Evolutionary conservation across 2,888 invertebrate species (phyloP).

Genomic region (Ypsolopha sequella): DNA sequence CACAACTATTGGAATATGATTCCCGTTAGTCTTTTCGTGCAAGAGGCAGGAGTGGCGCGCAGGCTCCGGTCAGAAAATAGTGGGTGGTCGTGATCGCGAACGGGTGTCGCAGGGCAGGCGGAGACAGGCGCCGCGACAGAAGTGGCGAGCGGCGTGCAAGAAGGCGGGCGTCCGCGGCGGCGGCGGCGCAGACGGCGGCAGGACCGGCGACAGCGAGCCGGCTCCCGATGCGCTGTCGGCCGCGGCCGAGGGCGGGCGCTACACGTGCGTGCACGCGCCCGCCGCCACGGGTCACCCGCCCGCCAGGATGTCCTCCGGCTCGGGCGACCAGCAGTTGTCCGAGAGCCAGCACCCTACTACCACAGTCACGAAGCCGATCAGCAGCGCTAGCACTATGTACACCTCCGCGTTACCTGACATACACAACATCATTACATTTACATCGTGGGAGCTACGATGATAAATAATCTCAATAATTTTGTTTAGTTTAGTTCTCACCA

Average conservation of each 20-base stretch:
- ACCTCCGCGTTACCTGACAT: constrained; percentile 78
- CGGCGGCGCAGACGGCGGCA: constrained; percentile 28
- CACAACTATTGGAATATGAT: constrained; percentile 37
- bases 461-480: not conserved
- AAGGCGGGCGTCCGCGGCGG: constrained; percentile 39
- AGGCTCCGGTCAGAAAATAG: constrained; percentile 45
- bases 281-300: constrained; percentile 79
- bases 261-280: constrained; percentile 71
- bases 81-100: constrained; percentile 15
- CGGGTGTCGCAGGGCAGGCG: constrained; percentile 36
- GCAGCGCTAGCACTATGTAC: constrained; percentile 79
- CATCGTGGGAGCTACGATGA: not conserved
- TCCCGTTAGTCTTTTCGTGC: constrained; percentile 56
- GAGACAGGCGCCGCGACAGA: constrained; percentile 49
- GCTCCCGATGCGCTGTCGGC: constrained; percentile 42
- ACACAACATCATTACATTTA: too few relatives aligned
- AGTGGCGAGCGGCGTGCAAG: constrained; percentile 44
- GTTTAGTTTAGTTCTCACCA: constrained; percentile 43
- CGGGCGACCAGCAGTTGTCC: constrained; percentile 84
- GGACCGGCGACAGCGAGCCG: constrained; percentile 9
- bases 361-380: constrained; percentile 80
- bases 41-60: constrained; percentile 40
- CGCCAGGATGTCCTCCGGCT: constrained; percentile 75
- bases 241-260: constrained; percentile 62
- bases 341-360: constrained; percentile 83